These are phyloP conservation scores for Varecia variegata DNA, from an alignment of 2,797 vertebrate genomes.

Conservation along the genomic window DNA sequence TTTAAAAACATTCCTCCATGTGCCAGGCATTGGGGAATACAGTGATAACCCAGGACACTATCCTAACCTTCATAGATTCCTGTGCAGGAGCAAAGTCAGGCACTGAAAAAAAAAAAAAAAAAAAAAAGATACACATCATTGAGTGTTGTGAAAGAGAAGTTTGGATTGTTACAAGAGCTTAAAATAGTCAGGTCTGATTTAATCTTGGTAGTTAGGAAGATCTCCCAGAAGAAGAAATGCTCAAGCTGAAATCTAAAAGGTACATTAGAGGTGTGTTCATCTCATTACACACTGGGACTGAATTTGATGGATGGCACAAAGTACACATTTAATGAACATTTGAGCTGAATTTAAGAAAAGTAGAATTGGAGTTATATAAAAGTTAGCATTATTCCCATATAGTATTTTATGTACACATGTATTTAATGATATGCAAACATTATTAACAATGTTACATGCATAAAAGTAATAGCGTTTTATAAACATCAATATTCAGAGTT, in stretches of 20 bases:
- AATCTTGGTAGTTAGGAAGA: neutral
- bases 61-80: neutral
- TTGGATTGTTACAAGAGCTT: neutral
- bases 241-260: conserved; percentile 3
- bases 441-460: neutral
- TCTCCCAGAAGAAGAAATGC: conserved; percentile 18
- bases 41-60: neutral
- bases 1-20: neutral
- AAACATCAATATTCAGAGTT: conserved; percentile 1
- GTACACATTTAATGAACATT: neutral
- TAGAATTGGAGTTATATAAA: neutral
- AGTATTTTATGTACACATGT: neutral
- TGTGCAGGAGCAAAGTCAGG: neutral
- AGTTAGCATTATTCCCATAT: neutral
- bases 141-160: neutral
- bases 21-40: neutral
- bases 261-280: neutral
- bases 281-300: neutral
- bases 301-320: neutral
- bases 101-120: neutral
- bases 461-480: neutral
- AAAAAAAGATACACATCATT: neutral
- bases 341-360: neutral
- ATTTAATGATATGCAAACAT: neutral
- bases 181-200: neutral